Base-by-base conservation (phyloP, 2,888 invertebrate genomes). In the Melipona beecheii region DNA sequence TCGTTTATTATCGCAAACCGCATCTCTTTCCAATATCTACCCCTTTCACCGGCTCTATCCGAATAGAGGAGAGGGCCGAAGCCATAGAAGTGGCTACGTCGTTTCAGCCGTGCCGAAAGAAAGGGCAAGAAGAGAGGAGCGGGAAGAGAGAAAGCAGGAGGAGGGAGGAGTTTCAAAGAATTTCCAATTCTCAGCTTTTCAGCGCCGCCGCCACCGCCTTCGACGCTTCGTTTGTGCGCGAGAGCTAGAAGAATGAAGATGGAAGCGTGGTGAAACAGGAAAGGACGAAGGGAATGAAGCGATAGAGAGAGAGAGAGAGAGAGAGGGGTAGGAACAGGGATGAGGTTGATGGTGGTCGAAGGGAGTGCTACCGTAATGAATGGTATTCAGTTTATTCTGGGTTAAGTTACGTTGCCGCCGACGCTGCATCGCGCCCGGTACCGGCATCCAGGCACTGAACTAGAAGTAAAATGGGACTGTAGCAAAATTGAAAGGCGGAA, bases 301-400 rank as follows among this genome's bases (percentile, higher is more conserved):
- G 81, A 31, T 3, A 31, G 4, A 31, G 31, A 31, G 0, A 31
- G 31, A 31, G 31, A 31, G 31, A 31, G 31, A 31, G 36, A 36
- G 4, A 1, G 43, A 71, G 68, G 78, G 73, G 4, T 2, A 64
- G 36, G 52, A 62, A 66, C 36, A 65, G 50, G 60, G 72, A 64
- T 60, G 81, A 24, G 66, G 58, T 62, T 65, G 84, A 64, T 62
- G 79, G 71, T 54, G 64, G 84, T 86, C 85, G 86, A 85, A 77
- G 84, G 88, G 81, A 86, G 89, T 87, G 87, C 88, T 90, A 88
- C 86, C 78, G 92, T 92, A 92, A 93, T 92, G 93, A 93, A 93
- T 92, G 90, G 92, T 88, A 93, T 93, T 93, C 93, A 91, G 91
- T 92, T 91, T 91, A 92, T 92, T 91, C 88, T 79, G 83, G 89